These are phyloP conservation scores for Calidris pugnax DNA, from an alignment of 2,113 vertebrate species.

Conservation along the genomic window DNA sequence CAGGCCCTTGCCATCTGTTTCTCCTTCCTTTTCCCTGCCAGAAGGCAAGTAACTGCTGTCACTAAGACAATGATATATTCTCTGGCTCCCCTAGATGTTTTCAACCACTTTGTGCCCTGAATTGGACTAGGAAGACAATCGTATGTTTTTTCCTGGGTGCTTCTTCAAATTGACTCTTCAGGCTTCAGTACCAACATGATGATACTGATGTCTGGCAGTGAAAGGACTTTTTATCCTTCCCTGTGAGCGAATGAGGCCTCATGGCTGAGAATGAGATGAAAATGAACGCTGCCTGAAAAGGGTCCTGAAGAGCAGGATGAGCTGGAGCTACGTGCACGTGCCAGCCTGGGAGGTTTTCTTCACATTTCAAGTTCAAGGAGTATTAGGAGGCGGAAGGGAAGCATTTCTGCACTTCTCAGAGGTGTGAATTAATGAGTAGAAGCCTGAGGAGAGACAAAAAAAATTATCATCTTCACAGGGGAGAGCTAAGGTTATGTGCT, in stretches of 20 bases:
- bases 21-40: not conserved
- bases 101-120: not conserved
- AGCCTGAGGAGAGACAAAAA: not conserved
- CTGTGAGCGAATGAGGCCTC: not conserved
- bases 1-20: not conserved
- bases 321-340: accelerated
- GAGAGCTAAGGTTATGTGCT: not conserved
- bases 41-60: not conserved
- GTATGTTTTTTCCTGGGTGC: not conserved
- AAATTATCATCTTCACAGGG: not conserved
- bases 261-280: not conserved
- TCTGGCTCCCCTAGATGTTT: not conserved
- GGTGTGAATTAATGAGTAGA: not conserved
- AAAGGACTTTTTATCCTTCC: not conserved
- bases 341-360: not conserved
- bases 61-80: not conserved
- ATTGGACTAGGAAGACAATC: not conserved
- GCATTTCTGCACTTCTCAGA: not conserved
- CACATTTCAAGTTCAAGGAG: not conserved
- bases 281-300: not conserved
- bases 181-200: not conserved
- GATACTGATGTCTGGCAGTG: not conserved
- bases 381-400: not conserved
- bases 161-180: not conserved
- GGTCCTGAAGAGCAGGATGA: not conserved